These are phyloP conservation scores for Ctenoplectra terminalis DNA, from an alignment of 1,140 invertebrate species.

Conservation along the genomic window DNA sequence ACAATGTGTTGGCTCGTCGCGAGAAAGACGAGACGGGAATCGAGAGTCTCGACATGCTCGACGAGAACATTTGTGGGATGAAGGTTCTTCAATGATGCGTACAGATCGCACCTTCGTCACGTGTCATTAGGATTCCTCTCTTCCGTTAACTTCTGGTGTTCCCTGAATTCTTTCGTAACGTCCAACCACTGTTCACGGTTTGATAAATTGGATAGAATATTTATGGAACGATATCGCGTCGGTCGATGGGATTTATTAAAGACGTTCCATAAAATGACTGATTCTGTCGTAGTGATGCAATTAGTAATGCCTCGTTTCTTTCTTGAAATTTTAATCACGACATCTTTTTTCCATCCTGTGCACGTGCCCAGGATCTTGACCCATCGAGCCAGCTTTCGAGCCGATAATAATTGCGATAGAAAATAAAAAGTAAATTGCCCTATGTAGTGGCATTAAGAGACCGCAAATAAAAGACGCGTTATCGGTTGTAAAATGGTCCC, in stretches of 20 bases:
- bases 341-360: too few species aligned
- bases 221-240: too few species aligned
- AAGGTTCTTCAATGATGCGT: slow-evolving; percentile 5
- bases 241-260: too few species aligned
- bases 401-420: neutral
- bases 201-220: neutral
- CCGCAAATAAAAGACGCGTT: neutral
- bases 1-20: slow-evolving; percentile 22
- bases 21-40: slow-evolving; percentile 20
- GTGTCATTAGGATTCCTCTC: slow-evolving; percentile 20
- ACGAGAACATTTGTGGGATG: neutral
- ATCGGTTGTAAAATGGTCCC: neutral
- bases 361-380: neutral
- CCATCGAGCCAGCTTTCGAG: neutral
- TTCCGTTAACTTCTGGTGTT: slow-evolving; percentile 7
- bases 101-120: slow-evolving; percentile 21
- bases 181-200: neutral
- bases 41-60: neutral
- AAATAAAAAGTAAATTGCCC: neutral
- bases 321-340: too few species aligned
- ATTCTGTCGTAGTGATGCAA: too few species aligned
- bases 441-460: too few species aligned
- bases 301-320: too few species aligned
- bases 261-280: too few species aligned
- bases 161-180: neutral